phyloP scores from a whole-genome alignment of 2,797 vertebrate species.

The Cyprinella venusta region DNA sequence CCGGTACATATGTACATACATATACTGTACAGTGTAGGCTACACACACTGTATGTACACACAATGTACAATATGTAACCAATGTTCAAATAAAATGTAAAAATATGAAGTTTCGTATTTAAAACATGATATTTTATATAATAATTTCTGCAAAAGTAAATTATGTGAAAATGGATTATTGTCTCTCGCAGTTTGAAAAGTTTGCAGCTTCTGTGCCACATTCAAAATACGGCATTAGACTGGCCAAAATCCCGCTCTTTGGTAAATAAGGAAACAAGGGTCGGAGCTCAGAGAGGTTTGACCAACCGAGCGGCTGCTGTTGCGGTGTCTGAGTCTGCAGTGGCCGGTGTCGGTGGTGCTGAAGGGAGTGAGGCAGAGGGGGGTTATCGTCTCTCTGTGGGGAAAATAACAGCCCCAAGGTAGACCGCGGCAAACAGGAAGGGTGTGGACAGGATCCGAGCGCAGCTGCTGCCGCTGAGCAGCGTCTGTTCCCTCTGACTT shows the following conservation, averaged over 20 bases:
- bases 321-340: constrained; percentile 64
- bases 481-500: constrained; percentile 83
- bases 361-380: constrained; percentile 51
- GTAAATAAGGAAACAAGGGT: constrained; percentile 19
- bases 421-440: constrained; percentile 84
- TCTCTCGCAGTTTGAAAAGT: neutral
- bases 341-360: constrained; percentile 64
- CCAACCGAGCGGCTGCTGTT: constrained; percentile 4
- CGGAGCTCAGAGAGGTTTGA: constrained; percentile 40
- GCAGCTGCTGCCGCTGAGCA: constrained; percentile 76
- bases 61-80: no score
- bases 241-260: neutral
- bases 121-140: neutral
- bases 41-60: no score
- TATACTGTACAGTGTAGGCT: no score
- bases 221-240: neutral
- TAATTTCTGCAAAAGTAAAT: neutral
- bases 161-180: neutral
- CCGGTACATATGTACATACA: no score
- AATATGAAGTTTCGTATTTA: neutral
- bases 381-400: constrained; percentile 69
- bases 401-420: constrained; percentile 81
- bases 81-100: no score
- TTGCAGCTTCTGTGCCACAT: neutral
- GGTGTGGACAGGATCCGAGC: constrained; percentile 85